These are phyloP conservation scores for Phaenicophaeus curvirostris DNA, from an alignment of 2,797 vertebrate genomes.

Conservation along the genomic window DNA sequence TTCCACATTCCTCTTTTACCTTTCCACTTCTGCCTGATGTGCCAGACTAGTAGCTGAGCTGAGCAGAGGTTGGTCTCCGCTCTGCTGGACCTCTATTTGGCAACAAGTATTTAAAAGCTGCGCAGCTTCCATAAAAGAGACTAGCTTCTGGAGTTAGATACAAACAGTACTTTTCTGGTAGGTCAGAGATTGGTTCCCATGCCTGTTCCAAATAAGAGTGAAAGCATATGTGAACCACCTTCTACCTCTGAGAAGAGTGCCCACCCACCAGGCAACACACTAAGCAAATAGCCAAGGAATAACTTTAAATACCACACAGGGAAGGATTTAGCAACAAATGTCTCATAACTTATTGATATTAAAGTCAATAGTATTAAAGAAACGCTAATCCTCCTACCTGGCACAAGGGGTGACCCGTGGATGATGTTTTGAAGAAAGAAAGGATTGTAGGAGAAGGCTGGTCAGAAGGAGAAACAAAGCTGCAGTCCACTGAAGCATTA, in stretches of 20 bases:
- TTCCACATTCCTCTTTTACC: not conserved
- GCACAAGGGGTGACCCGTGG: not conserved
- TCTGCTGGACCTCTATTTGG: not conserved
- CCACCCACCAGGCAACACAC: not conserved
- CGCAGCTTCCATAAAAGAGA: not conserved
- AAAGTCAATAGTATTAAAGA: constrained; percentile 53
- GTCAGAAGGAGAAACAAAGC: not conserved
- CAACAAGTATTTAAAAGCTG: not conserved
- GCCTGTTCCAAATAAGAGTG: not conserved
- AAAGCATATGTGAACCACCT: not conserved
- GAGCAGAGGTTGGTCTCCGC: not conserved
- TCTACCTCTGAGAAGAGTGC: not conserved
- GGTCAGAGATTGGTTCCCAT: not conserved
- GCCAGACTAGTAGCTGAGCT: not conserved
- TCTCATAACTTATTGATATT: constrained; percentile 29
- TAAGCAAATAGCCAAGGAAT: not conserved
- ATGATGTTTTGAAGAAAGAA: constrained; percentile 17
- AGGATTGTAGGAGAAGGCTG: not conserved
- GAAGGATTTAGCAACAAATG: constrained; percentile 18
- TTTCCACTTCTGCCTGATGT: not conserved
- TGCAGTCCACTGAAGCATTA: not conserved
- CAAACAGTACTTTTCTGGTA: not conserved
- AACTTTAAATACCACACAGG: not conserved
- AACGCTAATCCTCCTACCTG: constrained; percentile 48
- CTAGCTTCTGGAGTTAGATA: not conserved